A percentile compares a stretch with the other conserved stretches of the same genome.
phyloP scores from a whole-genome alignment of 2,113 vertebrate species.

The Stomatorhinus ivindoensis region DNA sequence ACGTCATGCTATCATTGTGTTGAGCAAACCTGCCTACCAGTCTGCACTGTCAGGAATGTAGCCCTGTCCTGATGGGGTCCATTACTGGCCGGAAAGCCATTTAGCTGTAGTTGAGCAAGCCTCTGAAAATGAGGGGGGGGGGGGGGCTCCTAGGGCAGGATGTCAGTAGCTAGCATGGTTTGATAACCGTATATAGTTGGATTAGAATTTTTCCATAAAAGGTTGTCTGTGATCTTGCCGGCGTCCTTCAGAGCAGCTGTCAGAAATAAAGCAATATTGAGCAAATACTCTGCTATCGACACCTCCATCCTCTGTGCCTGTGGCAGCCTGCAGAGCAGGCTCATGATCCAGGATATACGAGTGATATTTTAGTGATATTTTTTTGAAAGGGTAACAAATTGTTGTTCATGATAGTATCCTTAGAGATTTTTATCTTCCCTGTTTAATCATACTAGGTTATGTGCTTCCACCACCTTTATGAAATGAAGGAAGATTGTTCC shows the following conservation, averaged over 20 bases:
- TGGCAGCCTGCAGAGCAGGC: background rate
- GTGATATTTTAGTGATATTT: background rate
- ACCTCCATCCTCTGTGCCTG: background rate
- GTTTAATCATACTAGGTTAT: background rate
- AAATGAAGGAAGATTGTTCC: background rate
- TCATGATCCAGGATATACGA: background rate
- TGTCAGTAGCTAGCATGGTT: background rate
- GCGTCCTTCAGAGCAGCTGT: background rate
- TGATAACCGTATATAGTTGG: background rate
- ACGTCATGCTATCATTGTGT: background rate
- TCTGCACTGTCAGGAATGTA: background rate
- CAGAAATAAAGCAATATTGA: background rate
- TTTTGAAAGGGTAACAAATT: background rate
- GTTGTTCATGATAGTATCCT: background rate
- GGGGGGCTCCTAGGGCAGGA: background rate
- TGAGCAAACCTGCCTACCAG: background rate
- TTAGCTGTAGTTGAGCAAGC: background rate
- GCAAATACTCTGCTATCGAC: background rate
- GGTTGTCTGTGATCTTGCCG: background rate
- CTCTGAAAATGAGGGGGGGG: background rate
- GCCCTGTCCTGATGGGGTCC: background rate
- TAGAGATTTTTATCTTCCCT: background rate
- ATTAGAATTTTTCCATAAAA: background rate
- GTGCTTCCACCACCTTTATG: background rate
- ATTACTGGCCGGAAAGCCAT: background rate